These are phyloP conservation scores for Drosophila mettleri DNA, from an alignment of 2,888 invertebrate genomes.

Conservation along the genomic window DNA sequence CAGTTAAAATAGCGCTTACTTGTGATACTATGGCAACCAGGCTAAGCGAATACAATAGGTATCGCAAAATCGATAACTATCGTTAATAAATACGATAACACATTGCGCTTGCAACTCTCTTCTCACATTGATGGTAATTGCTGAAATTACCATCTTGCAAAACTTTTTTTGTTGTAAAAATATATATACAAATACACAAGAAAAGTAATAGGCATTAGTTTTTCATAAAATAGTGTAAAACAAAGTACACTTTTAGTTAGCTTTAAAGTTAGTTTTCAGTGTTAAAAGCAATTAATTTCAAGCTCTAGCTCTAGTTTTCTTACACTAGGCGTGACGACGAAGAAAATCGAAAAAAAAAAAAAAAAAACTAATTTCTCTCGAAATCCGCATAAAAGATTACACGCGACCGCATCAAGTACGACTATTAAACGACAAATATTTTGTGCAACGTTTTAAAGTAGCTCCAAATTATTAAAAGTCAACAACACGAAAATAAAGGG, in stretches of 20 bases:
- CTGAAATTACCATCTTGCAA: conserved; percentile 77
- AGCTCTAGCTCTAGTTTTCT: conserved; percentile 63
- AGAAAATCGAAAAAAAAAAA: conserved; percentile 52
- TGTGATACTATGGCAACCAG: not conserved
- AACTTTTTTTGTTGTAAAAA: conserved; percentile 81
- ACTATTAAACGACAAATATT: conserved; percentile 30
- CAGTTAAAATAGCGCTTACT: not conserved
- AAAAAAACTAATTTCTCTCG: conserved; percentile 57
- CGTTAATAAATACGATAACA: conserved; percentile 52
- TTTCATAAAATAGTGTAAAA: conserved; percentile 71
- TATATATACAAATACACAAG: conserved; percentile 63
- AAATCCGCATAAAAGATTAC: conserved; percentile 50
- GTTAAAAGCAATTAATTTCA: conserved; percentile 58
- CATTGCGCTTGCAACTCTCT: conserved; percentile 59
- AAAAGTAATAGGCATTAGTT: conserved; percentile 75
- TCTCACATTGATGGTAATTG: conserved; percentile 74
- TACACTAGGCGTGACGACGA: conserved; percentile 65
- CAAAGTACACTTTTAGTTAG: conserved; percentile 74
- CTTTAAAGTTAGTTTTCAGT: conserved; percentile 73
- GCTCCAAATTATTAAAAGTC: conserved; percentile 61
- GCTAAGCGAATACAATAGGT: not conserved
- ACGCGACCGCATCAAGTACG: conserved; percentile 38
- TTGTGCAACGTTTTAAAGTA: conserved; percentile 45
- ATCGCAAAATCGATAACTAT: conserved; percentile 36
- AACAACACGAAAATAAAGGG: conserved; percentile 66